phyloP scores from a whole-genome alignment of 2,797 vertebrate species.

The Sebastolobus alascanus region DNA sequence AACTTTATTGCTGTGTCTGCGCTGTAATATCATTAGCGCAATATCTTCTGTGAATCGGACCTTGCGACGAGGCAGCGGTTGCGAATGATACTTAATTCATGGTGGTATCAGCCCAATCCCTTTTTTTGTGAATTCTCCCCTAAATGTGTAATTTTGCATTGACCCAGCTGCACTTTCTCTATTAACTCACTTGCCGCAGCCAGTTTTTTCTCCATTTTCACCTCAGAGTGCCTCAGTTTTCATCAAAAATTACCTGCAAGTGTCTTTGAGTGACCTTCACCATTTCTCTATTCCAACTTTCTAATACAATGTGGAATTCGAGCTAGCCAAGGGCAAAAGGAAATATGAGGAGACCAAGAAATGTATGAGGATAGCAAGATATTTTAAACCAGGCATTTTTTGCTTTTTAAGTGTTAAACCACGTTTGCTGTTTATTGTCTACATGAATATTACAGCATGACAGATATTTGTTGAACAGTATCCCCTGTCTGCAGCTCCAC shows the following conservation, averaged over 20 bases:
- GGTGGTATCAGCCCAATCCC: background rate
- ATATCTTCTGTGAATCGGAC: background rate
- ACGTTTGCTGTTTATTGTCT: background rate
- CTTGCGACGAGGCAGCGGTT: background rate
- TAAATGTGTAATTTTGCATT: slow-evolving; percentile 15
- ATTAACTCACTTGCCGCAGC: background rate
- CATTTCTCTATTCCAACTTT: background rate
- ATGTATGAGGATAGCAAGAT: background rate
- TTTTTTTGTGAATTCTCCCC: background rate
- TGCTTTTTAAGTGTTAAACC: background rate
- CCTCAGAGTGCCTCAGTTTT: slow-evolving; percentile 9
- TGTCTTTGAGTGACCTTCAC: slow-evolving; percentile 32
- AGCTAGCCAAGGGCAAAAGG: background rate
- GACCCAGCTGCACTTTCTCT: background rate
- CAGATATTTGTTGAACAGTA: slow-evolving; percentile 13
- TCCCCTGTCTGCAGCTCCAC: slow-evolving; percentile 12
- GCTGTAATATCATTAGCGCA: no score
- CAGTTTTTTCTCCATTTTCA: slow-evolving; percentile 1
- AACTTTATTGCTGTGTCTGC: background rate
- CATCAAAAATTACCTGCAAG: slow-evolving; percentile 8
- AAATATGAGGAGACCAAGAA: background rate
- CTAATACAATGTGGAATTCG: background rate
- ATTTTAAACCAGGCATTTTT: background rate
- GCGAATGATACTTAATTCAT: background rate
- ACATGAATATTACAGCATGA: slow-evolving; percentile 21